These are phyloP conservation scores for Drosophila persimilis DNA, from an alignment of 1,140 invertebrate species.

Conservation along the genomic window DNA sequence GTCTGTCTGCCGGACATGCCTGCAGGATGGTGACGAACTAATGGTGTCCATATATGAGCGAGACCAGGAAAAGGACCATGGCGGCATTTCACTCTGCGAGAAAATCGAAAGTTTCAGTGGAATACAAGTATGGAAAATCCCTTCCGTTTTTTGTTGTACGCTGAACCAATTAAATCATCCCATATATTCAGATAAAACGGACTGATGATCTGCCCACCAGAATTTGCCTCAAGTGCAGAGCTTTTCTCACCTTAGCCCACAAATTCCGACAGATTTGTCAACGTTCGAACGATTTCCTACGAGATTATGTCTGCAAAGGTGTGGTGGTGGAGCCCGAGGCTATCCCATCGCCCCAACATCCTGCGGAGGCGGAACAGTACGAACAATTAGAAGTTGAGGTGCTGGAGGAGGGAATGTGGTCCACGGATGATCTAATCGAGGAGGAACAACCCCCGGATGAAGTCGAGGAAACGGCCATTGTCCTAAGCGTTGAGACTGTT, in stretches of 20 bases:
- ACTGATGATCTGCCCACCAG: conserved; percentile 51
- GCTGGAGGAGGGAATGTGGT: conserved; percentile 51
- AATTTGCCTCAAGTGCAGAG: conserved; percentile 70
- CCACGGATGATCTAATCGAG: conserved; percentile 44
- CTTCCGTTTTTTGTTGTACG: too few relatives aligned
- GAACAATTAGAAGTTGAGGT: conserved; percentile 55
- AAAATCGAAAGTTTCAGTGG: conserved; percentile 75
- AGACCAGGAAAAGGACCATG: conserved; percentile 27
- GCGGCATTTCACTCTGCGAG: conserved; percentile 48
- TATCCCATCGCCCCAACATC: background rate
- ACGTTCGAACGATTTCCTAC: conserved; percentile 69
- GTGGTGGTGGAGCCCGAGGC: background rate
- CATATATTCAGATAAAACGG: conserved; percentile 44
- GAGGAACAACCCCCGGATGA: conserved; percentile 1
- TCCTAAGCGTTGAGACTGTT: conserved; percentile 8
- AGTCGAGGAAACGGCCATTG: conserved; percentile 6
- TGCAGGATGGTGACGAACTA: conserved; percentile 65
- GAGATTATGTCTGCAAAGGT: conserved; percentile 59
- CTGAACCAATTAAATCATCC: background rate
- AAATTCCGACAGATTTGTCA: conserved; percentile 75
- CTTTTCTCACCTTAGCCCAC: conserved; percentile 61
- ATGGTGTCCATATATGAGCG: conserved; percentile 73
- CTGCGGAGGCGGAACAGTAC: conserved; percentile 18
- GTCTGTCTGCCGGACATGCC: conserved; percentile 64
- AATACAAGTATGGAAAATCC: conserved; percentile 45